These are phyloP conservation scores for Elysia chlorotica DNA, from an alignment of 1,140 invertebrate genomes.

Conservation along the genomic window DNA sequence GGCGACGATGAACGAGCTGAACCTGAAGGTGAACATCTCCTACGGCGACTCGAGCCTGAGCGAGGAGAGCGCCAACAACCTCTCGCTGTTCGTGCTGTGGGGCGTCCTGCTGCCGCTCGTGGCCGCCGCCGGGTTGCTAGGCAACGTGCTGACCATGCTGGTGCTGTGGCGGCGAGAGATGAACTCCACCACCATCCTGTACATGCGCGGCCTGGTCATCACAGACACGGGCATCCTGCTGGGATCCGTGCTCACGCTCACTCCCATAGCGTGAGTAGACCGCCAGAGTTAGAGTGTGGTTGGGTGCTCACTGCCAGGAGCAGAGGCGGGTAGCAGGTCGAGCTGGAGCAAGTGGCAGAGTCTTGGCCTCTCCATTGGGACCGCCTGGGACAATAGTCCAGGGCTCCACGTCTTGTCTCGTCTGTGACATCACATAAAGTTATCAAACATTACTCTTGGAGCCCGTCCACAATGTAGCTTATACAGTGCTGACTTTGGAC, in stretches of 20 bases:
- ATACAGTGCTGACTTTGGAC: too few species aligned
- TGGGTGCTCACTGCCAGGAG: too few species aligned
- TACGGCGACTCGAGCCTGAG: conserved; percentile 36
- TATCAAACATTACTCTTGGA: too few species aligned
- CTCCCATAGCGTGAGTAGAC: conserved; percentile 10
- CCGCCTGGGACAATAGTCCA: too few species aligned
- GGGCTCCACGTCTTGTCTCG: too few species aligned
- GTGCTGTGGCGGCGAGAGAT: conserved; percentile 54
- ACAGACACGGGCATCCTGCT: conserved; percentile 46
- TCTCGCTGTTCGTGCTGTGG: conserved; percentile 49
- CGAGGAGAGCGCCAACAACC: conserved; percentile 25
- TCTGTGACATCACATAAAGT: too few species aligned
- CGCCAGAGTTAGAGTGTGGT: too few species aligned
- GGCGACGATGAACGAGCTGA: conserved; percentile 31
- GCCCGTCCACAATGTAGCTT: too few species aligned
- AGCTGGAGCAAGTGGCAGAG: too few species aligned
- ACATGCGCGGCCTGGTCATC: conserved; percentile 52
- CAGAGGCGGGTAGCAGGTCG: too few species aligned
- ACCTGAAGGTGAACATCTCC: conserved; percentile 49
- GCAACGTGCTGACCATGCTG: conserved; percentile 59
- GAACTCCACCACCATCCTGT: conserved; percentile 56
- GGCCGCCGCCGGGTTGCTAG: conserved; percentile 46
- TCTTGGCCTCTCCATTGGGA: too few species aligned
- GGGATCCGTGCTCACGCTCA: conserved; percentile 17
- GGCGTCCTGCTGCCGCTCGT: conserved; percentile 50